Evolutionary conservation across 1,140 invertebrate genomes (phyloP).

Genomic region (Saccostrea glomerata): DNA sequence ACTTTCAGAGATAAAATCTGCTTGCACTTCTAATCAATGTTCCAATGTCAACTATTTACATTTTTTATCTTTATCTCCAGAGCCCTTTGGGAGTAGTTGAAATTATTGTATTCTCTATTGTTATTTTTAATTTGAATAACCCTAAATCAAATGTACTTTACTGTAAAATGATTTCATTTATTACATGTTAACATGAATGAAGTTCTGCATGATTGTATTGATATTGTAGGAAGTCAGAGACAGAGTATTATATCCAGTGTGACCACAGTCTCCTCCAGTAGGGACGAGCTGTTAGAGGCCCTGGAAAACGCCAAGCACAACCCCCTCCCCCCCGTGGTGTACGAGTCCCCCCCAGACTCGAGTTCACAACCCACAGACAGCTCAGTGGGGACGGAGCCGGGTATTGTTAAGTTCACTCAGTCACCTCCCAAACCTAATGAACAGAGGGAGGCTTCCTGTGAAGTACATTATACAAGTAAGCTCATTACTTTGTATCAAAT

Average conservation of each 20-base stretch:
- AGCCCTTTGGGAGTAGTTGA: too few species aligned
- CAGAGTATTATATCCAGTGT: constrained; percentile 76
- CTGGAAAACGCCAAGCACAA: constrained; percentile 77
- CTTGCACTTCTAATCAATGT: too few species aligned
- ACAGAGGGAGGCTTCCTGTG: constrained; percentile 78
- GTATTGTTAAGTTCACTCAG: constrained; percentile 79
- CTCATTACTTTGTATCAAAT: too few species aligned
- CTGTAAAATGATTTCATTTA: too few species aligned
- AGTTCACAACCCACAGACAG: constrained; percentile 75
- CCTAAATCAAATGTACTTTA: too few species aligned
- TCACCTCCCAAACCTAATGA: constrained; percentile 79
- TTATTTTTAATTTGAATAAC: too few species aligned
- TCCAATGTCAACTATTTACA: too few species aligned
- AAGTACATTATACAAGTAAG: constrained; percentile 64
- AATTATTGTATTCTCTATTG: too few species aligned
- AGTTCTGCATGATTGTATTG: neutral
- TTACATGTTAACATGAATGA: neutral
- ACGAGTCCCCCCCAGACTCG: constrained; percentile 71
- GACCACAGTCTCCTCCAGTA: constrained; percentile 78
- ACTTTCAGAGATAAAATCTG: too few species aligned
- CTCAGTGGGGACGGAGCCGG: constrained; percentile 77
- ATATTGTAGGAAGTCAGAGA: constrained; percentile 69
- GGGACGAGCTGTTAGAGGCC: constrained; percentile 78
- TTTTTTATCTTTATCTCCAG: too few species aligned
- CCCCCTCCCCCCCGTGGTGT: constrained; percentile 70